phyloP scores from a whole-genome alignment of 92 coral and sea anemone genomes.

The Siderastrea siderea region DNA sequence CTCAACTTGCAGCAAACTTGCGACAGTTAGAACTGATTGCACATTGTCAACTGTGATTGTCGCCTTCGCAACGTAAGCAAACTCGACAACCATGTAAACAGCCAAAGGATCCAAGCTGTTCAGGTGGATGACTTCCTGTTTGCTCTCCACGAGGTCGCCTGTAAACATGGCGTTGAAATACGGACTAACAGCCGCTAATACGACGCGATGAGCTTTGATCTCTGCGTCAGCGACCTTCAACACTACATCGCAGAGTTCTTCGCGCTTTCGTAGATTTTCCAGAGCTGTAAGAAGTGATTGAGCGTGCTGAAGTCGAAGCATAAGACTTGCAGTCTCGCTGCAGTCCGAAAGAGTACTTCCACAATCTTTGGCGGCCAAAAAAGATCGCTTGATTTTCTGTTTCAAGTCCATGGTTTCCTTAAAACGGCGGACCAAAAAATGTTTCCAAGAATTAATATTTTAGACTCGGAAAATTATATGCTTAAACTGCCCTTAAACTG shows the following conservation, averaged over 20 bases:
- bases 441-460: background rate
- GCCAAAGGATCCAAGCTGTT: slow-evolving; percentile 84
- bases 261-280: slow-evolving; percentile 80
- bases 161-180: slow-evolving; percentile 98
- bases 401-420: slow-evolving; percentile 4
- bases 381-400: slow-evolving; percentile 30
- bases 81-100: slow-evolving; percentile 77
- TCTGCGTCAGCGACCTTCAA: slow-evolving; percentile 76
- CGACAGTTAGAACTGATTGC: slow-evolving; percentile 86
- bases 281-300: slow-evolving; percentile 58
- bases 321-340: slow-evolving; percentile 29
- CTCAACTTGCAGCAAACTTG: slow-evolving; percentile 85
- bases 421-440: background rate
- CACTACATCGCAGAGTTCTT: slow-evolving; percentile 89
- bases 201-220: slow-evolving; percentile 90
- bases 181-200: slow-evolving; percentile 92
- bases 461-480: no score
- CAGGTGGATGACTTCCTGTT: slow-evolving; percentile 75
- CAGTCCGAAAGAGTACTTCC: slow-evolving; percentile 16
- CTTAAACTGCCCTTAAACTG: no score
- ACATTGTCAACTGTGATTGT: slow-evolving; percentile 88
- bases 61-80: slow-evolving; percentile 85
- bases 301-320: slow-evolving; percentile 28
- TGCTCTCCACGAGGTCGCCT: slow-evolving; percentile 86
- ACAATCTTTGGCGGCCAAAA: background rate